Evolutionary conservation across 2,888 invertebrate genomes (phyloP), one percentile per base, ranked within the genome.

Genomic region (Nomada goodeniana): DNA sequence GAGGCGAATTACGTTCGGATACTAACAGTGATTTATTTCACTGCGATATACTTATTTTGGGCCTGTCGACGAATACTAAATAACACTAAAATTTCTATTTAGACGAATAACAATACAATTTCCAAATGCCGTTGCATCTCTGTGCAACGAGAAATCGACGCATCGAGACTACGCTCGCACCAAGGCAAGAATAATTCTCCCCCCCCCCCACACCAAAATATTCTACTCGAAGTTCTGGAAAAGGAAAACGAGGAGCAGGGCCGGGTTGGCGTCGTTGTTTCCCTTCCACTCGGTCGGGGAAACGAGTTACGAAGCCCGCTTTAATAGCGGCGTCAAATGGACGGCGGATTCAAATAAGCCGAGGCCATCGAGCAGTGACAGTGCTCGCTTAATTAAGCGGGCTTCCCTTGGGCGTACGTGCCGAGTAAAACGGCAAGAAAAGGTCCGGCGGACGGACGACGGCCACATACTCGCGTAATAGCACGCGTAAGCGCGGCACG

Each of bases 401-500:
- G 83, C 76, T 82, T 84, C 79, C 70, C 74, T 70, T 29, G 81
- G 74, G 70, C 68, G 80, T 83, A 87, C 88, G 86, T 89, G 85
- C 82, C 80, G 82, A 72, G 70, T 44, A 75, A 65, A 71, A 29
- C 44, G 23, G 29, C 52, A 68, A 72, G 82, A 74, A 83, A 86
- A 83, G 82, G 80, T 74, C 70, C 75, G 64, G 44, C 26, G 61
- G 71, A 70, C 68, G 69, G 71, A 36, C 60, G 50, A 50, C 60
- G 72, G 74, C 71, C 86, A 83, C 86, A 87, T 86, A 89, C 86
- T 86, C 85, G 61, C 80, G 84, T 81, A 86, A 90, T 91, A 89
- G 89, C 88, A 86, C 84, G 88, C 75, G 90, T 89, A 90, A 89
- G 89, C 89, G 83, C 75, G 79, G 87, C 89, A 90, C 89, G 91